phyloP scores from a whole-genome alignment of 2,888 invertebrate species.

The Eupithecia dodoneata region DNA sequence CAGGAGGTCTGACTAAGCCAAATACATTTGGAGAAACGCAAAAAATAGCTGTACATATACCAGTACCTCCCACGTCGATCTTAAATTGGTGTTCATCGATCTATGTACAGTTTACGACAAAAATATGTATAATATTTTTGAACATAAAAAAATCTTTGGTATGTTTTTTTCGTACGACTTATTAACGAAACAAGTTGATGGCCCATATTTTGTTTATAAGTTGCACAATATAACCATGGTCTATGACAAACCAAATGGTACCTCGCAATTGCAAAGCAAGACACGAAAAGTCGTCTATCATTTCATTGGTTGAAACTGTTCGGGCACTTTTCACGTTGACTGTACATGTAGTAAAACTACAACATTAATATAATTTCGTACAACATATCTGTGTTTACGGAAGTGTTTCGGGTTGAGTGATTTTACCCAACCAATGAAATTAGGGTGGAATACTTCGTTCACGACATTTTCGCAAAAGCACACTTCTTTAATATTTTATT shows the following conservation, averaged over 20 bases:
- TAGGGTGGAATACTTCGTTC: not conserved
- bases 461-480: not conserved
- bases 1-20: constrained; percentile 73
- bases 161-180: not conserved
- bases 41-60: constrained; percentile 54
- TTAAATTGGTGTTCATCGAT: constrained; percentile 61
- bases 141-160: not conserved
- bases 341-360: not conserved
- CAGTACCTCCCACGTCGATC: constrained; percentile 70
- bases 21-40: constrained; percentile 63
- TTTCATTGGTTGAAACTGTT: not conserved
- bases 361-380: constrained; percentile 1
- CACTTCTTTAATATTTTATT: not conserved
- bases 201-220: not conserved
- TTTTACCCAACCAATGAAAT: not conserved
- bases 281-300: not conserved
- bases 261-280: not conserved
- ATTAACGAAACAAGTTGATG: not conserved
- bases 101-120: constrained; percentile 16
- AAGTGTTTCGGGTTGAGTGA: constrained; percentile 45
- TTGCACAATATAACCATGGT: not conserved
- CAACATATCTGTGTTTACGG: constrained; percentile 49
- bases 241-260: not conserved
- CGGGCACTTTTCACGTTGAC: not conserved
- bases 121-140: not conserved